Conservation (phyloP, 1,140 invertebrate genomes). For the Diorhabda carinulata region DNA sequence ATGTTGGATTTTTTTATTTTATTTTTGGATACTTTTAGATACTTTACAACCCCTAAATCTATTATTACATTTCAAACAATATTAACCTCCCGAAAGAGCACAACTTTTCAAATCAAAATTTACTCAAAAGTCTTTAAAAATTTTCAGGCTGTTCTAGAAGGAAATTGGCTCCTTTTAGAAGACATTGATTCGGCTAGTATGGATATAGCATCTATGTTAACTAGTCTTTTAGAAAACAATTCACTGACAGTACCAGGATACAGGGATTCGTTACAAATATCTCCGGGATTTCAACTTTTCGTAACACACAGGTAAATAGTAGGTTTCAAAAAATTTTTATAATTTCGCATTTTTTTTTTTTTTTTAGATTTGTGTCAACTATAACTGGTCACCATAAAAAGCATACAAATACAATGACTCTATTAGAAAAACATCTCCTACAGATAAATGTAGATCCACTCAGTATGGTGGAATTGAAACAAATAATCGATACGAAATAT, state of each 20-base stretch:
- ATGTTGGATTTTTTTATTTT: too few species aligned
- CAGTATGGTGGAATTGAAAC: slow-evolving; percentile 66
- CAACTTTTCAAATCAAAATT: neutral
- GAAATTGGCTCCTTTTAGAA: slow-evolving; percentile 92
- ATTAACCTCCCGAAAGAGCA: too few species aligned
- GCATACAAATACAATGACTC: slow-evolving; percentile 58
- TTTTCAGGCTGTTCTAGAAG: slow-evolving; percentile 74
- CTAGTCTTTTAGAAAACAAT: slow-evolving; percentile 79
- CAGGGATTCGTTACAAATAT: slow-evolving; percentile 71
- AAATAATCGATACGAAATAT: slow-evolving; percentile 65
- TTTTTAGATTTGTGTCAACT: slow-evolving; percentile 58
- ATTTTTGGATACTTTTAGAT: too few species aligned
- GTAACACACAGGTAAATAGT: slow-evolving; percentile 72
- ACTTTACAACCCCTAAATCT: too few species aligned
- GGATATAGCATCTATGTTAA: slow-evolving; percentile 86
- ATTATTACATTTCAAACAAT: too few species aligned
- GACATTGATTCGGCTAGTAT: slow-evolving; percentile 91
- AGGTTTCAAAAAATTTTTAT: slow-evolving; percentile 10
- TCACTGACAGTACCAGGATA: slow-evolving; percentile 83
- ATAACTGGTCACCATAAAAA: slow-evolving; percentile 59
- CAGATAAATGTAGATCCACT: slow-evolving; percentile 79
- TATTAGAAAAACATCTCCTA: slow-evolving; percentile 79
- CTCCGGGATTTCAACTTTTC: slow-evolving; percentile 87
- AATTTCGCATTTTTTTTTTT: slow-evolving; percentile 29
- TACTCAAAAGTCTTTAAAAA: slow-evolving; percentile 7